Conservation (phyloP, 2,797 vertebrate species). For the Arctocebus calabarensis region DNA sequence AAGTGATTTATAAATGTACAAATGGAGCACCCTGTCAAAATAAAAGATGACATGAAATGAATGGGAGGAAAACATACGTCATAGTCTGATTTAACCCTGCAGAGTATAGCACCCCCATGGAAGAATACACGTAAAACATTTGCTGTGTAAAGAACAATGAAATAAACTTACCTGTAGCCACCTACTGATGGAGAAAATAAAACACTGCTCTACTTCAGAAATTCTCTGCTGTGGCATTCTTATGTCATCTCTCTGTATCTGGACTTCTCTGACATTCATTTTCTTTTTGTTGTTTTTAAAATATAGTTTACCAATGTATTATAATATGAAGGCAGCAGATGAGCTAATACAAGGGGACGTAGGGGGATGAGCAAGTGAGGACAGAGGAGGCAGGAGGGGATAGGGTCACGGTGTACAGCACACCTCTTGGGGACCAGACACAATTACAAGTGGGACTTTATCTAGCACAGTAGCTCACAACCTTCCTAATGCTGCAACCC, state of each 20-base stretch:
- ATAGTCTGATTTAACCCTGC: background rate
- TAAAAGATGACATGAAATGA: background rate
- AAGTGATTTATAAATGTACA: background rate
- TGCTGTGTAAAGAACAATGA: background rate
- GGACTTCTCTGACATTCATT: conserved; percentile 55
- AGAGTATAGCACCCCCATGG: background rate
- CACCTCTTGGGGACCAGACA: too few species aligned
- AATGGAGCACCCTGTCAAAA: background rate
- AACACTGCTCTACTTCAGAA: background rate
- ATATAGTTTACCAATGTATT: background rate
- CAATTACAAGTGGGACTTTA: too few species aligned
- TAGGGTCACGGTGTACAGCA: too few species aligned
- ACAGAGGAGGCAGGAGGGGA: too few species aligned
- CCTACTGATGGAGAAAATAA: background rate
- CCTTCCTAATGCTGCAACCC: too few species aligned
- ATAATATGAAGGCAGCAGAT: too few species aligned
- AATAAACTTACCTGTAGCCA: background rate
- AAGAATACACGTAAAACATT: conserved; percentile 14
- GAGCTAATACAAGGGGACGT: too few species aligned
- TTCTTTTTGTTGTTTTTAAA: background rate
- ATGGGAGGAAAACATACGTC: background rate
- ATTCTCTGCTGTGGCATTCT: background rate
- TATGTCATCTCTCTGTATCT: background rate
- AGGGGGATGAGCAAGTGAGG: too few species aligned
- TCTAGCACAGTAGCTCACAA: too few species aligned